A percentile compares a stretch with the other conserved stretches of the same genome.
These are phyloP conservation scores for Melanotaenia duboulayi DNA, from an alignment of 2,113 vertebrate species.

Conservation along the genomic window DNA sequence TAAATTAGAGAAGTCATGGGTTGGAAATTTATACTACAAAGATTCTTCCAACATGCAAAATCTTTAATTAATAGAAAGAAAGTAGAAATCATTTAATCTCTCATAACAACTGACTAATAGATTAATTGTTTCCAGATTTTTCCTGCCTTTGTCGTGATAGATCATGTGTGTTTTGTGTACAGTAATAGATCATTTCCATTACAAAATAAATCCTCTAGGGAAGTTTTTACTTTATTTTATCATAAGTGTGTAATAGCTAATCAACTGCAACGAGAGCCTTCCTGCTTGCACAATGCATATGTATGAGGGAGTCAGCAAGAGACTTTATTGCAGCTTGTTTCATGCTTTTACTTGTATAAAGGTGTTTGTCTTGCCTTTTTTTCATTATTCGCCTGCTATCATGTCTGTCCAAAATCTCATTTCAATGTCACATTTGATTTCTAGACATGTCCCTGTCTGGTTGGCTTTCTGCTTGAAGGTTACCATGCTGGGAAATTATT, in stretches of 20 bases:
- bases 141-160: conserved; percentile 35
- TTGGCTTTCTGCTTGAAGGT: conserved; percentile 7
- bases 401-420: conserved; percentile 37
- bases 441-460: background rate
- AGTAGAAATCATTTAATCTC: background rate
- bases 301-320: conserved; percentile 5
- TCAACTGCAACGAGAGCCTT: background rate
- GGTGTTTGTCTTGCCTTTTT: conserved; percentile 21
- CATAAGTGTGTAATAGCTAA: background rate
- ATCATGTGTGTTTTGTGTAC: conserved; percentile 21
- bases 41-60: background rate
- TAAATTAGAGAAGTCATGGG: background rate
- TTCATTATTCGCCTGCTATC: conserved; percentile 9
- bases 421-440: conserved; percentile 53
- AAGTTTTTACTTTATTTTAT: conserved; percentile 10
- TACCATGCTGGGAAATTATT: conserved; percentile 22
- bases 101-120: conserved; percentile 19
- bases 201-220: conserved; percentile 15
- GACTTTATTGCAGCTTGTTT: background rate
- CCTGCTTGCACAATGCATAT: background rate
- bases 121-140: conserved; percentile 8
- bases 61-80: background rate
- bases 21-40: background rate
- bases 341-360: background rate
- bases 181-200: conserved; percentile 40